Conservation (phyloP, 1,140 invertebrate species). For the Drosophila rufa region DNA sequence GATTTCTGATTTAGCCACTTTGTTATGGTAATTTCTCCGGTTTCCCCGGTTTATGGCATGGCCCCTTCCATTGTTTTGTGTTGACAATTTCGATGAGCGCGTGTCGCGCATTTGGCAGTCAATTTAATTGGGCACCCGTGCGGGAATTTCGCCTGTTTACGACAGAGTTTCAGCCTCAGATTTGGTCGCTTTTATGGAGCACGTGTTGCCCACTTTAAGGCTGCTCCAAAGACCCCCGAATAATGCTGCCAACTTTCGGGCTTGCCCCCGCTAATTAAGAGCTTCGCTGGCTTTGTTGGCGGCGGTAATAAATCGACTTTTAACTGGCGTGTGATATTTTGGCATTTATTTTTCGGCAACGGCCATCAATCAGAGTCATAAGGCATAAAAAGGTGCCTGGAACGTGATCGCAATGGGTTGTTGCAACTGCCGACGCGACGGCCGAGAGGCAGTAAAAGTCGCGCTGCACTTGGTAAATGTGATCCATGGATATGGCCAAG, state of each 20-base stretch:
- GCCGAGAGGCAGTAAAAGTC: slow-evolving; percentile 40
- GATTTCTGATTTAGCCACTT: slow-evolving; percentile 66
- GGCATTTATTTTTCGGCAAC: slow-evolving; percentile 62
- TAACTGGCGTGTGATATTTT: slow-evolving; percentile 66
- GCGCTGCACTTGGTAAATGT: slow-evolving; percentile 21
- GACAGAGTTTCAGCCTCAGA: slow-evolving; percentile 17
- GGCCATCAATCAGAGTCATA: slow-evolving; percentile 64
- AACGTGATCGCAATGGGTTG: slow-evolving; percentile 62
- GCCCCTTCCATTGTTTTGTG: slow-evolving; percentile 10
- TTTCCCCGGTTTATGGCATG: slow-evolving; percentile 2
- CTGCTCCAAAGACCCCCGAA: not conserved
- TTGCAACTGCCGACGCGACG: slow-evolving; percentile 11
- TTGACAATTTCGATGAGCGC: slow-evolving; percentile 41
- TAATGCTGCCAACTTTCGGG: slow-evolving; percentile 32
- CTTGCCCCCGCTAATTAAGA: slow-evolving; percentile 28
- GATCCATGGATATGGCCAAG: slow-evolving; percentile 22
- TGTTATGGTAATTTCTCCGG: slow-evolving; percentile 63
- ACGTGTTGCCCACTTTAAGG: slow-evolving; percentile 32
- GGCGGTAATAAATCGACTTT: slow-evolving; percentile 55
- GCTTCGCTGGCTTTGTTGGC: slow-evolving; percentile 34
- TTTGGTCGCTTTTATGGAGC: slow-evolving; percentile 26
- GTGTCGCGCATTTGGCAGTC: slow-evolving; percentile 59
- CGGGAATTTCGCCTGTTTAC: slow-evolving; percentile 40
- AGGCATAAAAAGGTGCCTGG: slow-evolving; percentile 52
- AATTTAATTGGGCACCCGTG: slow-evolving; percentile 65